Conservation (phyloP, 2,113 vertebrate species). For the Clarias magur region DNA sequence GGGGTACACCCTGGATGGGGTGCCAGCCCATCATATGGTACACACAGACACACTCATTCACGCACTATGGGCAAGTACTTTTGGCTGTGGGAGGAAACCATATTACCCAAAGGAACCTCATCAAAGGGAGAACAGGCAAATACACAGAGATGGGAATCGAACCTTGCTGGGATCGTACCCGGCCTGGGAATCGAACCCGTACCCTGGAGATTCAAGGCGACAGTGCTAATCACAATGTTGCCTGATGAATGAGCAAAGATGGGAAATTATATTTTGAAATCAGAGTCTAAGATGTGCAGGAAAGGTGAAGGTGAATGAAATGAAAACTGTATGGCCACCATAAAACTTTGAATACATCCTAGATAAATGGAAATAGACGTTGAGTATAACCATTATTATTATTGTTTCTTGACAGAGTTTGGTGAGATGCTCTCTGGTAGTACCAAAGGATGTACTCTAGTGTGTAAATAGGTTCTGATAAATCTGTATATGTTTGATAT, state of each 20-base stretch:
- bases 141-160: too few relatives aligned
- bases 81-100: too few relatives aligned
- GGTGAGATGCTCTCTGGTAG: neutral
- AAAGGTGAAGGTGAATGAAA: slow-evolving; percentile 23
- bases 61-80: too few relatives aligned
- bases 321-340: neutral
- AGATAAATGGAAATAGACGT: neutral
- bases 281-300: slow-evolving; percentile 21
- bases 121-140: too few relatives aligned
- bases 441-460: neutral
- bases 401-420: neutral
- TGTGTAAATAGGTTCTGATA: neutral
- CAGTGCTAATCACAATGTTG: too few relatives aligned
- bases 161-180: too few relatives aligned
- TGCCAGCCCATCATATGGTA: too few relatives aligned
- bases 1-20: too few relatives aligned
- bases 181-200: too few relatives aligned
- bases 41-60: too few relatives aligned
- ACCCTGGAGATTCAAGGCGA: too few relatives aligned
- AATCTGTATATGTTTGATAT: neutral
- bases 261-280: slow-evolving; percentile 53
- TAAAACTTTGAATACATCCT: slow-evolving; percentile 23
- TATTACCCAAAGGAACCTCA: too few relatives aligned
- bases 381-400: slow-evolving; percentile 8
- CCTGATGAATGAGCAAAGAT: slow-evolving; percentile 38